Base-by-base conservation (phyloP, 30 jellyfish, hydroid and myxozoan genomes). In the Mastigias papua region DNA sequence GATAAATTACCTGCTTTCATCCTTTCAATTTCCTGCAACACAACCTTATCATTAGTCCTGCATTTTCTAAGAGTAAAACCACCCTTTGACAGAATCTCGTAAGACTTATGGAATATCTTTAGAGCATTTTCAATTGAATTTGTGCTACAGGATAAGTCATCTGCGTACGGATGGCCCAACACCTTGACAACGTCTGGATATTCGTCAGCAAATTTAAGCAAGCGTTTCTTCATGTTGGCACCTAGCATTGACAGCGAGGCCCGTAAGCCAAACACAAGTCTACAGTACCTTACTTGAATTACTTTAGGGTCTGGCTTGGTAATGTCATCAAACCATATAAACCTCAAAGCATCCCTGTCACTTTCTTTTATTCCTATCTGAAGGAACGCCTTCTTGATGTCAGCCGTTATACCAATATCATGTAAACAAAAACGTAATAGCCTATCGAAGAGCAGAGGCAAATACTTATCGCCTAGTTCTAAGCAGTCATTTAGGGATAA, bases 401-500 rank as follows among this genome's bases (percentile, higher is more conserved):
- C 86, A 8, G 86, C 85, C 0, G 86, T 66, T 4, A 80, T 19
- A 0, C 73, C 13, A 4, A 85, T 34, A 17, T 79, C 80, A 11
- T 87, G 61, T n/a, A 57, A n/a, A n/a, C n/a, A n/a, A 1, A 19
- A 76, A 16, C 86, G 34, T 27, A 30, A 22, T 42, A 76, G 29
- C 49, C 69, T 66, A 11, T 51, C 76, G 73, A 62, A 88, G 1
- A 88, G 75, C 30, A 31, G 71, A n/a, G 80, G 80, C 28, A 17
- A 72, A 66, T 63, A 54, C 29, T 87, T 61, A 1, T 80, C 93
- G 35, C 93, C 97, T 42, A 88, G 50, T 46, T 89, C 97, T 1
- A 62, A n/a, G 57, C 94, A 89, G 64, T 89, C 97, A 51, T 89
- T 89, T 13, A 89, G 28, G 1, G 97, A 80, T 1, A 88, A 49